A percentile compares a stretch with the other conserved stretches of the same genome.
phyloP scores from a whole-genome alignment of 2,888 invertebrate genomes.

The Acrobeloides nanus region DNA sequence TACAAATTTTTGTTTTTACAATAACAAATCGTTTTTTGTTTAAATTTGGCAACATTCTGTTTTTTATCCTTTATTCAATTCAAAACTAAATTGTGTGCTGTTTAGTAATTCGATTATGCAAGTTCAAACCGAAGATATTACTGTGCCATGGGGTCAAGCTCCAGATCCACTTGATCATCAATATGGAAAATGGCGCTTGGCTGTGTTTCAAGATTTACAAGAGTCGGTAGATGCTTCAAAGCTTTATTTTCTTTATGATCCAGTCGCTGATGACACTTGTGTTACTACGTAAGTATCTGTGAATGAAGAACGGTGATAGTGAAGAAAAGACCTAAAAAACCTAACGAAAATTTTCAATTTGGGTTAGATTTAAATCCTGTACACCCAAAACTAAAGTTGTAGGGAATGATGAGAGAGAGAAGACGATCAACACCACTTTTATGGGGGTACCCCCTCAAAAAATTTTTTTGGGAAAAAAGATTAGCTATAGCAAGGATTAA shows the following conservation, averaged over 20 bases:
- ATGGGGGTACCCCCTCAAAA: too few species aligned
- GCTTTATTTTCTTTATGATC: constrained; percentile 52
- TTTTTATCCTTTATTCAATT: too few species aligned
- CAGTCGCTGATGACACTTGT: constrained; percentile 45
- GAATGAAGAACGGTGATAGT: constrained; percentile 1
- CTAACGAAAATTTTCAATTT: too few species aligned
- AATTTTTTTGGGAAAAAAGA: too few species aligned
- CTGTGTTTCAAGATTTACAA: constrained; percentile 49
- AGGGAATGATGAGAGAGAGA: too few species aligned
- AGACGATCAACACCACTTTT: too few species aligned
- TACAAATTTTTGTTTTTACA: too few species aligned
- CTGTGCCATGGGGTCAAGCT: constrained; percentile 48
- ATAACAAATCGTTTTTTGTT: neutral
- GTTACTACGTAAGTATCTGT: constrained; percentile 29
- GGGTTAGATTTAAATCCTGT: too few species aligned
- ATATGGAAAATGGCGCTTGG: constrained; percentile 37
- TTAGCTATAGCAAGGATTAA: neutral
- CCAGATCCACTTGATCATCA: constrained; percentile 45
- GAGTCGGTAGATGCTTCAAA: constrained; percentile 40
- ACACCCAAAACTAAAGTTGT: too few species aligned
- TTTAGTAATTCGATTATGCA: constrained; percentile 26
- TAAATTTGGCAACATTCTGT: too few species aligned
- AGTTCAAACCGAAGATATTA: constrained; percentile 47
- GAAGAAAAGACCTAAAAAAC: too few species aligned
- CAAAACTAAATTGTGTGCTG: neutral